Conservation (phyloP, 2,797 vertebrate genomes). For the Liasis olivaceus region DNA sequence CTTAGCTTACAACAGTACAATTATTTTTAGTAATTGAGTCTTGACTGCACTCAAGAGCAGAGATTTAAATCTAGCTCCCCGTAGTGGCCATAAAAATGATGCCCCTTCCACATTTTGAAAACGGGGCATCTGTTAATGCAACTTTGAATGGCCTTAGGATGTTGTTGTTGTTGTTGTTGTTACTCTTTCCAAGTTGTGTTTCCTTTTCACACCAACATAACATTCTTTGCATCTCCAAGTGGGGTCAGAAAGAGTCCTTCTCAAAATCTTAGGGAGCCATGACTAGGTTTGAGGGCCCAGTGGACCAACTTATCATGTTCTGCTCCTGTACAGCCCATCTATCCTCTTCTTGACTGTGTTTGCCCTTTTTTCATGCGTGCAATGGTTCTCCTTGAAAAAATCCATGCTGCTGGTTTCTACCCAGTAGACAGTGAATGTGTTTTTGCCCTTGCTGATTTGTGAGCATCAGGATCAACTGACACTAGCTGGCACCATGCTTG, state of each 20-base stretch:
- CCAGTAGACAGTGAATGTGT: neutral
- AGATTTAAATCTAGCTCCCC: neutral
- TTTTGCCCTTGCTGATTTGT: neutral
- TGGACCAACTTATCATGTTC: neutral
- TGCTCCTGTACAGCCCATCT: neutral
- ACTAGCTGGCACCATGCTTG: neutral
- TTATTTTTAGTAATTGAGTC: neutral
- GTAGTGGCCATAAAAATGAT: neutral
- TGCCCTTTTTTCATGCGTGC: rapidly evolving
- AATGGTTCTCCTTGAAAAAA: neutral
- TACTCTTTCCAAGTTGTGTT: neutral
- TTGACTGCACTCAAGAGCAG: neutral
- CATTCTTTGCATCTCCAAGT: neutral
- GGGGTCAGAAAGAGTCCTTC: neutral
- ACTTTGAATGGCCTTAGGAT: neutral
- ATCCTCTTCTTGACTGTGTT: neutral
- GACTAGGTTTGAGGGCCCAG: neutral
- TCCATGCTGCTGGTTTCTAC: neutral
- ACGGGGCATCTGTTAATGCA: neutral
- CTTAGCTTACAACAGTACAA: neutral
- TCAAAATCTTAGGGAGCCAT: neutral
- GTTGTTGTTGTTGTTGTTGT: neutral
- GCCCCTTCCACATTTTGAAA: neutral
- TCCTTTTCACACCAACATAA: neutral
- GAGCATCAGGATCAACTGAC: neutral